Conservation (phyloP, 2,797 vertebrate genomes). For the Anguilla marmorata region DNA sequence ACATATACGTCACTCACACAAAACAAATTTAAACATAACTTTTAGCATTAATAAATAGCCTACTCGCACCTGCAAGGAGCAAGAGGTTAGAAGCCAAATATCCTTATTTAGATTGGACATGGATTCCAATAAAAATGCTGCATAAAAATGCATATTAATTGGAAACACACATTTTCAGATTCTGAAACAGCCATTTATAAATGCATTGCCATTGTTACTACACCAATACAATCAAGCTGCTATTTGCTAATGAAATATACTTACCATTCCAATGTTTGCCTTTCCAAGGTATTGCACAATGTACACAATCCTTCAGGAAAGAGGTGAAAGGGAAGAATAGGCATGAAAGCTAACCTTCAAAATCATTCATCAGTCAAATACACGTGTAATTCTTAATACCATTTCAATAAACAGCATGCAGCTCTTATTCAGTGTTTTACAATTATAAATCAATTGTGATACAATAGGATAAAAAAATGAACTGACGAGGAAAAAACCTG, state of each 20-base stretch:
- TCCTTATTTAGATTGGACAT: not conserved
- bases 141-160: not conserved
- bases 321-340: conserved; percentile 26
- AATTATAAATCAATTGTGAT: not conserved
- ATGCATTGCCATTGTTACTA: not conserved
- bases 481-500: not conserved
- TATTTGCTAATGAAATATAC: not conserved
- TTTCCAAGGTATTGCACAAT: conserved; percentile 71
- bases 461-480: not conserved
- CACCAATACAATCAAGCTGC: not conserved
- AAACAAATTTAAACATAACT: not conserved
- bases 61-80: not conserved
- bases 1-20: not conserved
- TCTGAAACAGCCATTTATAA: conserved; percentile 2
- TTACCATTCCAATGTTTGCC: conserved; percentile 74
- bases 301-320: conserved; percentile 71
- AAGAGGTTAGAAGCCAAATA: not conserved
- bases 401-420: not conserved
- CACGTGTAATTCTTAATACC: not conserved
- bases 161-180: not conserved
- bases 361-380: not conserved
- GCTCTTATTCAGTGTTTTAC: not conserved
- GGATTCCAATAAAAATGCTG: not conserved
- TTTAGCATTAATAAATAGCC: not conserved
- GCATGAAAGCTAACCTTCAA: not conserved